Conservation (phyloP, 2,888 invertebrate genomes). For the Heliconius cydno region DNA sequence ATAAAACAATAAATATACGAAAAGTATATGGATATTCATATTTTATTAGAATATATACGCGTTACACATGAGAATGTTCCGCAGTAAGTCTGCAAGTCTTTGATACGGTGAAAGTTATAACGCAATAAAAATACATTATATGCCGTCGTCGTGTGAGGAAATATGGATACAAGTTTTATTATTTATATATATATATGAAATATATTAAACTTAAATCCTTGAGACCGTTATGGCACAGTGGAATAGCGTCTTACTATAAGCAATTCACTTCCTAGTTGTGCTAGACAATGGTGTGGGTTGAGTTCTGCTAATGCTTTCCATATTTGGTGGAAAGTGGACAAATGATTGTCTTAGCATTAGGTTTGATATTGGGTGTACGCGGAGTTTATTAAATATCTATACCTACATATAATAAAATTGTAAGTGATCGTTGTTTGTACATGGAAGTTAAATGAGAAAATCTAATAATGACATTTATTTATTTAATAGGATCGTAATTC, state of each 20-base stretch:
- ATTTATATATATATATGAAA: neutral
- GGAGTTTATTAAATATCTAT: neutral
- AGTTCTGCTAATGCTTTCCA: neutral
- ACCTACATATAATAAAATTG: neutral
- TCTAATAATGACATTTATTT: too few species aligned
- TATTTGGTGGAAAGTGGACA: too few species aligned
- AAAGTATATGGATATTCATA: neutral
- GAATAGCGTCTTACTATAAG: too few species aligned
- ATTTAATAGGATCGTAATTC: too few species aligned
- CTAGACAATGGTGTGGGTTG: neutral
- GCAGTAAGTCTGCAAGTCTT: conserved; percentile 36
- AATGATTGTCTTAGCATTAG: neutral
- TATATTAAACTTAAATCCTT: neutral
- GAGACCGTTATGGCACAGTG: neutral
- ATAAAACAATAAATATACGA: neutral
- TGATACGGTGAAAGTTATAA: conserved; percentile 42
- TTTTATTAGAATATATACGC: conserved; percentile 19
- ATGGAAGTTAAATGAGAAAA: too few species aligned
- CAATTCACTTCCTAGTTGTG: too few species aligned
- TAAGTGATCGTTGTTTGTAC: too few species aligned
- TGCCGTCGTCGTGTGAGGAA: conserved; percentile 9
- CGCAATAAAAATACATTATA: conserved; percentile 42
- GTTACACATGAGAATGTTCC: conserved; percentile 11
- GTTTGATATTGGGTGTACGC: neutral
- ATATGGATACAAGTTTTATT: conserved; percentile 18